Percentiles rank a stretch among this genome's conserved stretches.
phyloP scores from a whole-genome alignment of 2,797 vertebrate species.

The Jordanella pulchra region DNA sequence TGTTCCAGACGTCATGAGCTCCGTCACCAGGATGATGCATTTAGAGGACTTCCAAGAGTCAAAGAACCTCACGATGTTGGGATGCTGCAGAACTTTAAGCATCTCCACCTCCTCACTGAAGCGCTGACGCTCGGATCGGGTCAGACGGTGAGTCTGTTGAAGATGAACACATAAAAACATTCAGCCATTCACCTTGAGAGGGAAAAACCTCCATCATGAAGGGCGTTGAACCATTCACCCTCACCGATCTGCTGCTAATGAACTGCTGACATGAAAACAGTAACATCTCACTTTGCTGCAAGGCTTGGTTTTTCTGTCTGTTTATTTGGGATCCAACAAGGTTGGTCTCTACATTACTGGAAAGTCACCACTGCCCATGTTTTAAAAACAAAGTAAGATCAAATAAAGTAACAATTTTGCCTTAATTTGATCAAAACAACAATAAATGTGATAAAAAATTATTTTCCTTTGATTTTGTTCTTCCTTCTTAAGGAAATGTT shows the following conservation, averaged over 20 bases:
- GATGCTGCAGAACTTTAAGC: conserved; percentile 94
- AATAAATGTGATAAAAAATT: no score
- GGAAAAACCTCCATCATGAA: neutral
- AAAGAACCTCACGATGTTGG: conserved; percentile 95
- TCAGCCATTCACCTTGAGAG: neutral
- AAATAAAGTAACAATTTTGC: neutral
- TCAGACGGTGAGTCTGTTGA: conserved; percentile 73
- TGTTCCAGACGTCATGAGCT: conserved; percentile 96
- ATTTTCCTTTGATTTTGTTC: neutral
- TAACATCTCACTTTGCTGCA: neutral
- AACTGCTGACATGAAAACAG: conserved; percentile 22
- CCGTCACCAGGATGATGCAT: conserved; percentile 92
- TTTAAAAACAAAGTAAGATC: neutral
- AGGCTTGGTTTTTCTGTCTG: neutral
- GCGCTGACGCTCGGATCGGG: conserved; percentile 86
- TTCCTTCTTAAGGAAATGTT: neutral
- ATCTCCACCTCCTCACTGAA: conserved; percentile 96
- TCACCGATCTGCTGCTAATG: neutral
- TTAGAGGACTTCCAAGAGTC: conserved; percentile 94
- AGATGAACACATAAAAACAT: neutral
- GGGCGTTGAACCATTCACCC: neutral
- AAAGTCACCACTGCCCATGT: neutral
- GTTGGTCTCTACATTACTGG: neutral
- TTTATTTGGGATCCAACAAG: conserved; percentile 1
- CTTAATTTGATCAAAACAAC: neutral